phyloP scores from a whole-genome alignment of 2,888 invertebrate genomes.

The Pollenia amentaria region DNA sequence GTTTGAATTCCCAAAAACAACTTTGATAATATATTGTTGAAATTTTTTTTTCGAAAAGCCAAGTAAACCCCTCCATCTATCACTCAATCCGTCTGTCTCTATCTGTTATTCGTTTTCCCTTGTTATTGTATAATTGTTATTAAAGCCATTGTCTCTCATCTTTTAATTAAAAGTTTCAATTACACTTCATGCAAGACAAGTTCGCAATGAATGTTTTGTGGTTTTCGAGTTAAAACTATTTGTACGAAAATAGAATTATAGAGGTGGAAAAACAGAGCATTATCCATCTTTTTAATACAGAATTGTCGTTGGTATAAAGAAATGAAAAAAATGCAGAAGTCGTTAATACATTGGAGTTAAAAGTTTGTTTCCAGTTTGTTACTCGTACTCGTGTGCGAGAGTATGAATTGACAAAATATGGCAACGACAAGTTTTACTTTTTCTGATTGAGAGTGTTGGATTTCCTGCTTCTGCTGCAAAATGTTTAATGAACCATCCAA shows the following conservation, averaged over 20 bases:
- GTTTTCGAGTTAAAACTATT: conserved; percentile 26
- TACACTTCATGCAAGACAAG: conserved; percentile 38
- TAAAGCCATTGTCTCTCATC: conserved; percentile 30
- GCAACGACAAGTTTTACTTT: conserved; percentile 70
- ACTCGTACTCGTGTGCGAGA: neutral
- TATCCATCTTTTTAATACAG: conserved; percentile 9
- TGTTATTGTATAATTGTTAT: neutral
- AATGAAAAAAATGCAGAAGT: neutral
- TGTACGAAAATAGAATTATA: conserved; percentile 17
- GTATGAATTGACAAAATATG: conserved; percentile 60
- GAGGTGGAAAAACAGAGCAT: conserved; percentile 38
- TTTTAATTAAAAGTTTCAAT: conserved; percentile 59
- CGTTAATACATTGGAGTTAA: conserved; percentile 37
- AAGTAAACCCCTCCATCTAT: neutral
- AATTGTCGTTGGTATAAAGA: neutral
- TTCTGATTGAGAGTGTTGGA: conserved; percentile 34
- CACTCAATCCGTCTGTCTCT: neutral
- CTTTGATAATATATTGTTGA: too few species aligned
- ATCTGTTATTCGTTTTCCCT: neutral
- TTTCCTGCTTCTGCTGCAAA: conserved; percentile 42
- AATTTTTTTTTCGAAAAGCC: neutral
- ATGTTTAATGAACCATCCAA: conserved; percentile 70
- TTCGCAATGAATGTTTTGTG: conserved; percentile 39
- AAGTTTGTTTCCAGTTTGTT: conserved; percentile 47
- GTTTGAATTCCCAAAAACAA: too few species aligned